Evolutionary conservation across 2,797 vertebrate genomes (phyloP), one percentile per base, ranked within the genome.

Genomic region (Pitangus sulphuratus): DNA sequence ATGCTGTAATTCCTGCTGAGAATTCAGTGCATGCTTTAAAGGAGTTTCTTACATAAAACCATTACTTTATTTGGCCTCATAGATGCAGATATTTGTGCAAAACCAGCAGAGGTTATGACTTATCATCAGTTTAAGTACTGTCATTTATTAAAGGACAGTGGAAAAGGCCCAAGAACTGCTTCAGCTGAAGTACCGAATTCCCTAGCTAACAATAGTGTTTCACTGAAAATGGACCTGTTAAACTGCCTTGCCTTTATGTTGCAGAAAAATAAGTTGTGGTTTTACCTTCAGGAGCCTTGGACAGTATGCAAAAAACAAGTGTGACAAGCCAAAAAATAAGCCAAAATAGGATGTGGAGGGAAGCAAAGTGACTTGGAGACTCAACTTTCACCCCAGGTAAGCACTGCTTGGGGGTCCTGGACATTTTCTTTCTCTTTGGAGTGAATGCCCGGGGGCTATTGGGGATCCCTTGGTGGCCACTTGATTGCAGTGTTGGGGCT

Each of bases 331-430:
- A 62, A 54, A 78, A 51, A n/a, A 9, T 3, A 1, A 25, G 11
- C 26, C n/a, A 62, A 54, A 78, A 51, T 2, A 40, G 69, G 12
- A 22, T 9, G 33, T 6, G 33, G 28, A 69, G 31, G 12, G 65
- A 11, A 58, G 13, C 0, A 0, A 69, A 19, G 15, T 2, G 12
- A 25, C 22, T 56, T 65, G 26, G 25, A 74, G 4, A 40, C 40
- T 93, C 9, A 8, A 48, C 8, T 12, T 85, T 22, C 42, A 39
- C 31, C 17, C 3, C 28, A 58, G 31, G 10, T 51, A 35, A 54
- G n/a, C 0, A 0, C 20, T 56, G 35, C 31, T 11, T 20, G 42
- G 10, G 35, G 33, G 13, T 86, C 24, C 30, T 18, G 22, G 11
- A 50, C 12, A 3, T 48, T 51, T 68, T 45, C 31, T 51, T 80